These are phyloP conservation scores for Homalodisca vitripennis DNA, from an alignment of 1,140 invertebrate species.

Conservation along the genomic window DNA sequence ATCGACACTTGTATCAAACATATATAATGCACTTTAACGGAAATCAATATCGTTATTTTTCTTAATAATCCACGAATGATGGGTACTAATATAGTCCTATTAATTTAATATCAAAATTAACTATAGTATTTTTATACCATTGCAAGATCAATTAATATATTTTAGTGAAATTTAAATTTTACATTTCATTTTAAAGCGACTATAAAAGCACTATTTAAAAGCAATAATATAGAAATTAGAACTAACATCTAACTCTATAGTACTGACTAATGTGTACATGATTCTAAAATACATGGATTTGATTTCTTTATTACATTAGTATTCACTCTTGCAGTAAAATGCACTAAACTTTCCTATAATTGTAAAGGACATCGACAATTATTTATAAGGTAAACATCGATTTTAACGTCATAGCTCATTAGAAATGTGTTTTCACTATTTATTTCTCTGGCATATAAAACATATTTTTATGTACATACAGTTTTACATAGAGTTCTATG, in stretches of 20 bases:
- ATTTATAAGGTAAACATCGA: background rate
- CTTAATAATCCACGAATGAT: background rate
- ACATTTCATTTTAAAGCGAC: background rate
- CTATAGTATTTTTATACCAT: background rate
- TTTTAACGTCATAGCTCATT: background rate
- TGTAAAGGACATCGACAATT: background rate
- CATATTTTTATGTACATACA: too few relatives aligned
- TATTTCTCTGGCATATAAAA: too few relatives aligned
- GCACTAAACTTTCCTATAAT: background rate
- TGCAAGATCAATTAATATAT: background rate
- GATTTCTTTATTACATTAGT: background rate
- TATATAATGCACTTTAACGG: background rate
- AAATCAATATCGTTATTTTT: background rate
- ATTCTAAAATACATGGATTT: background rate
- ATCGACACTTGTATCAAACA: too few relatives aligned
- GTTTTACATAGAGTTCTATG: too few relatives aligned
- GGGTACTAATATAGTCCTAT: background rate
- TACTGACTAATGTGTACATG: background rate
- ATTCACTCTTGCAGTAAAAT: background rate
- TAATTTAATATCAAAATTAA: background rate
- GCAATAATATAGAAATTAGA: constrained; percentile 16
- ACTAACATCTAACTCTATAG: background rate
- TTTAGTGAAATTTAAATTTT: background rate
- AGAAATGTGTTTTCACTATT: too few relatives aligned
- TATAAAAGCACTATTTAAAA: background rate